Percentiles rank a stretch among this genome's conserved stretches.
Conservation (phyloP, 2,797 vertebrate species). For the Squalus acanthias region DNA sequence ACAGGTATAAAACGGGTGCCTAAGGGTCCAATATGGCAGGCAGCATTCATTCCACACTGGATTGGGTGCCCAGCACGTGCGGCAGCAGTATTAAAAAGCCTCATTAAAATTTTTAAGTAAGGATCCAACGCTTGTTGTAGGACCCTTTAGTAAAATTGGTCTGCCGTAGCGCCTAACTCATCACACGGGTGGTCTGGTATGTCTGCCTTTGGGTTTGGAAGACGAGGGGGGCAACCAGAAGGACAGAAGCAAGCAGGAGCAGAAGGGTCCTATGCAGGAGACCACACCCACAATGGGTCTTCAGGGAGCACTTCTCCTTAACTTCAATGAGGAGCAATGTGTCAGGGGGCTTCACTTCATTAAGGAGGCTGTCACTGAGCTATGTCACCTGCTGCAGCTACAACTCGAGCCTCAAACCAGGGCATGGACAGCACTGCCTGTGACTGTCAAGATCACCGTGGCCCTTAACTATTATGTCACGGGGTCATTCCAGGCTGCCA, state of each 20-base stretch:
- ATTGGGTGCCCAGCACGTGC: not conserved
- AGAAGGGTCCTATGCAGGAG: not conserved
- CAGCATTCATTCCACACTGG: not conserved
- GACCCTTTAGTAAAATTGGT: not conserved
- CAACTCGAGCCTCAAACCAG: not conserved
- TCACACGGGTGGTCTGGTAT: not conserved
- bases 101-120: not conserved
- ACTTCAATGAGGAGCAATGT: not conserved
- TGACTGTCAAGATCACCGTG: not conserved
- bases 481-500: not conserved
- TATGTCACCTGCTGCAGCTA: not conserved
- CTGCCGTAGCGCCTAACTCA: too few relatives aligned
- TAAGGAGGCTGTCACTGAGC: too few relatives aligned
- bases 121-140: not conserved
- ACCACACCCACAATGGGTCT: not conserved
- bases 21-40: not conserved
- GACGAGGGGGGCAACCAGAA: not conserved
- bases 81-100: not conserved
- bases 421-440: not conserved
- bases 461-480: not conserved
- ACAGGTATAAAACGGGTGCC: not conserved
- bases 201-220: not conserved
- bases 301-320: not conserved
- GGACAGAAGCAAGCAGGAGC: not conserved
- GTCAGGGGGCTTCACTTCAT: not conserved